Percentiles rank a stretch among this genome's conserved stretches.
Conservation (phyloP, 2,888 invertebrate genomes). For the Microchrysa polita region DNA sequence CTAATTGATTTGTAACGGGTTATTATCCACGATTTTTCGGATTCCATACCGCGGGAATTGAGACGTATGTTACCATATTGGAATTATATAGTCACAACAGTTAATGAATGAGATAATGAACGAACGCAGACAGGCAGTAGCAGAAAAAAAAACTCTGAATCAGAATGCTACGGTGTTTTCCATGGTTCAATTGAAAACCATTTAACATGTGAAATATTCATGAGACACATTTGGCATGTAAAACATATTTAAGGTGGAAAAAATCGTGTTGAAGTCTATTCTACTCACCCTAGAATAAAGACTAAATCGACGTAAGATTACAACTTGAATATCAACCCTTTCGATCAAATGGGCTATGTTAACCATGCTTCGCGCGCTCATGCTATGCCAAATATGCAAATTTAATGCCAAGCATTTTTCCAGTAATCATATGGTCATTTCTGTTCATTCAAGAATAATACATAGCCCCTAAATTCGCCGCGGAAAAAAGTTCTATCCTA, state of each 20-base stretch:
- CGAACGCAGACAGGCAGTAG: too few relatives aligned
- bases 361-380: neutral
- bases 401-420: conserved; percentile 47
- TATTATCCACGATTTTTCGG: conserved; percentile 7
- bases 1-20: conserved; percentile 32
- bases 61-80: conserved; percentile 5
- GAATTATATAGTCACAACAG: too few relatives aligned
- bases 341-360: neutral
- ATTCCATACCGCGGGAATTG: conserved; percentile 35
- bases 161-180: too few relatives aligned
- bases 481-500: neutral
- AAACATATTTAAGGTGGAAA: too few relatives aligned
- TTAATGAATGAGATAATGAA: too few relatives aligned
- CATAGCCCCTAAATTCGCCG: neutral
- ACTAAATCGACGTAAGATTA: too few relatives aligned
- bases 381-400: conserved; percentile 20
- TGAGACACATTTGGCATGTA: too few relatives aligned
- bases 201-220: too few relatives aligned
- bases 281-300: too few relatives aligned
- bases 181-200: too few relatives aligned
- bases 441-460: conserved; percentile 10
- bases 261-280: too few relatives aligned
- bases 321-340: neutral
- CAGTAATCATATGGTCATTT: conserved; percentile 50
- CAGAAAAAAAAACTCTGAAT: too few relatives aligned